Base-by-base conservation (phyloP, 2,113 vertebrate species). In the Clarias macrocephalus region DNA sequence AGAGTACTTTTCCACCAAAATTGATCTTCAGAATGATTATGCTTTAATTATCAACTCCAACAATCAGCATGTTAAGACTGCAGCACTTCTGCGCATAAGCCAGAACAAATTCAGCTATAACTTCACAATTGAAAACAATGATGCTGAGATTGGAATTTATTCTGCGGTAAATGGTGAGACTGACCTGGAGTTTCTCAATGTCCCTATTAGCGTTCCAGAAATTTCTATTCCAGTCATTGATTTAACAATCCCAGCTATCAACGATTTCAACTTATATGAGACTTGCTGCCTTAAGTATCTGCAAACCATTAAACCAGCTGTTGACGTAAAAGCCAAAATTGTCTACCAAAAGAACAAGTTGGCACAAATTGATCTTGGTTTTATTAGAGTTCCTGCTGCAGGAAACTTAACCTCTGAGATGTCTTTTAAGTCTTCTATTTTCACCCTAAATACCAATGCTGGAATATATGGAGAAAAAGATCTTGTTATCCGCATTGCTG, bases 11-110 rank as follows among this genome's bases (percentile, higher is more conserved):
- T 94, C 91, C 48, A 96, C 96, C 18, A 98, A 98, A 90, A 93
- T 98, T 88, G 97, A 98, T 42, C 93, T 98, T 84, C 92, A 96
- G 88, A 98, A 97, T 93, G 96, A 97, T 88, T 97, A 97, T 57
- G 92, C 92, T 1, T 91, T 96, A 80, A 89, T 89, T 42, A 89
- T 99, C 33, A 97, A 90, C 85, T 91, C 93, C 5, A 91, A 92
- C 5, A 89, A 90, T 89, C 97, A 99, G 84, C 94, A 94, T 76
- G 86, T 96, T 21, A 95, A 89, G 89, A 96, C 96, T 92, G 88
- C 96, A 88, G 92, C 94, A 76, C 88, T 91, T 83, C 93, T 94
- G 66, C 96, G 95, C 63, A 95, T 98, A 89, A 97, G 99, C 90
- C 95, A 98, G 73, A 96, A 97, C 89, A 97, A 95, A 80, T 96